Evolutionary conservation across 2,888 invertebrate genomes (phyloP), one percentile per base, ranked within the genome.

Genomic region (Lepeophtheirus nordmannii): DNA sequence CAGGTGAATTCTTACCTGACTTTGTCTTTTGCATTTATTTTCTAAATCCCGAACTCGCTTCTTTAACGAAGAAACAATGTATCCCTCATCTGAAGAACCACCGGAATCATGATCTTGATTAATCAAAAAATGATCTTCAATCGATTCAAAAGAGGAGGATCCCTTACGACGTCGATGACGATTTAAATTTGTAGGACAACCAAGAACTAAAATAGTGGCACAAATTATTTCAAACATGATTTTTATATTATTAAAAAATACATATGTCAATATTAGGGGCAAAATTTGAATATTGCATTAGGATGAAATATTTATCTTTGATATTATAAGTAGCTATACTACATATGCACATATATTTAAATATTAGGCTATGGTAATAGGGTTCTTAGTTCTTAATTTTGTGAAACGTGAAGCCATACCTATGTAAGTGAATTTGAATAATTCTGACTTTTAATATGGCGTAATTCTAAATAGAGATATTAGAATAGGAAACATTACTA

Each of bases 51-150:
- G 53, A 17, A 46, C 53, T n/a, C 53, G 2, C 8, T 46, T 46
- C 53, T 46, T 46, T 17, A 46, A 46, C 5, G 53, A 46, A n/a
- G 53, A 46, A 46, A 46, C 53, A 17, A 46, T 46, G 53, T n/a
- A 46, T 46, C 53, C 53, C 53, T 46, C 53, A 46, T 46, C 53
- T 17, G 53, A 46, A 46, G 53, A 46, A 8, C 53, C 53, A 46
- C n/a, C 14, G 5, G 53, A 46, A 17, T 46, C 53, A 1, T n/a
- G 14, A 14, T 46, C 53, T 17, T 46, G 53, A 46, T 17, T 14
- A 8, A 46, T 14, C 53, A 46, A 46, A 46, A 46, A 46, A n/a
- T 46, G 53, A 17, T 46, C 53, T 17, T 46, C 53, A 46, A 46
- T 14, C 2, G 53, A 46, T 17, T 46, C 53, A 46, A 46, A 46